Conservation (phyloP, 2,888 invertebrate species). For the Diloba caeruleocephala region DNA sequence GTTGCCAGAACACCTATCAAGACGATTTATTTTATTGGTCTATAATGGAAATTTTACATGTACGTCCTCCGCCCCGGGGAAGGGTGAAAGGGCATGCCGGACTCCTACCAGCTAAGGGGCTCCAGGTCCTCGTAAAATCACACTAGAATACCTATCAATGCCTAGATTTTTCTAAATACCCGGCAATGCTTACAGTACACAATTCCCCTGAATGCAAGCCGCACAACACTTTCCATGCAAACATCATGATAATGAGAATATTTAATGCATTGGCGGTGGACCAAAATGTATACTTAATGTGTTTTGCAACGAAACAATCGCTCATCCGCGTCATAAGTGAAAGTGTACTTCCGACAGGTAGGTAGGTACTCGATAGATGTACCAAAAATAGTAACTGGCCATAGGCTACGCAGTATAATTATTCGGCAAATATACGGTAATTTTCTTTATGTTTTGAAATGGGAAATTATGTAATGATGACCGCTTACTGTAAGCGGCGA, state of each 20-base stretch:
- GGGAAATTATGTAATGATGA: no score
- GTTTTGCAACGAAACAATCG: conserved; percentile 43
- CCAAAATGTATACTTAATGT: conserved; percentile 22
- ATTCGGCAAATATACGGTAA: not conserved
- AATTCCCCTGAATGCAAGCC: not conserved
- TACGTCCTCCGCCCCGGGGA: no score
- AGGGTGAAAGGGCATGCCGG: no score
- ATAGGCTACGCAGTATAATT: conserved; percentile 11
- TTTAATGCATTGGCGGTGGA: conserved; percentile 17
- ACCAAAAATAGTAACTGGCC: conserved; percentile 23
- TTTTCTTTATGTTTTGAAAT: no score
- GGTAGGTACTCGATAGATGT: not conserved
- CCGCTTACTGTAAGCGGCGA: no score
- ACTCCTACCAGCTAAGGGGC: no score
- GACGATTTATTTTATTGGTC: no score
- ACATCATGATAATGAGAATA: conserved; percentile 7
- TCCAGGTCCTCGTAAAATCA: no score
- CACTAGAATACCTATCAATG: conserved; percentile 3
- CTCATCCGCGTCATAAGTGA: conserved; percentile 43
- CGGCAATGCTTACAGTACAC: conserved; percentile 16
- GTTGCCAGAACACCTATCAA: no score
- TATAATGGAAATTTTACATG: no score
- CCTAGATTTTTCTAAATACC: conserved; percentile 24
- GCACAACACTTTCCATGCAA: conserved; percentile 9
- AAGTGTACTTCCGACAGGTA: conserved; percentile 39